A percentile compares a stretch with the other conserved stretches of the same genome.
Evolutionary conservation across 2,888 invertebrate genomes (phyloP).

Genomic region (Rhagophthalmus giganteus): DNA sequence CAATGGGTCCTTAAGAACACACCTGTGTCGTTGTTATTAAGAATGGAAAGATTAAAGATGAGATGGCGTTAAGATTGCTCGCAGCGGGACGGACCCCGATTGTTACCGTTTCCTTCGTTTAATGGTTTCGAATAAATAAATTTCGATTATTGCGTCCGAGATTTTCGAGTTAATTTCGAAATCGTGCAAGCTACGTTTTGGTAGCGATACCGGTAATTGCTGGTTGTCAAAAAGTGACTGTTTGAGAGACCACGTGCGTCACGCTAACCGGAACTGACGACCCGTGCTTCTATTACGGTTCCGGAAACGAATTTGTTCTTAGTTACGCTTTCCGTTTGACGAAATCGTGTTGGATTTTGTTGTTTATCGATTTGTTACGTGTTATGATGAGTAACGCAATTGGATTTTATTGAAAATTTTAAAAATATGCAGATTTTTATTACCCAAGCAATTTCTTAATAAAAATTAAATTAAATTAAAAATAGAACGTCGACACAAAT

Average conservation of each 20-base stretch:
- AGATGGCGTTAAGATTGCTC: conserved; percentile 25
- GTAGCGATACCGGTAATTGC: conserved; percentile 8
- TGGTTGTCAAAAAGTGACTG: conserved; percentile 11
- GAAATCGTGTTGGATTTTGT: background rate
- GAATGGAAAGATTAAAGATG: conserved; percentile 9
- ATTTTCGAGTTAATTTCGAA: background rate
- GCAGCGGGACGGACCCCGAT: conserved; percentile 12
- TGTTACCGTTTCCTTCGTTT: conserved; percentile 15
- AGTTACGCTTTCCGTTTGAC: conserved; percentile 2
- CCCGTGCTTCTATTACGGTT: conserved; percentile 19
- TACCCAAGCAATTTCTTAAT: no score
- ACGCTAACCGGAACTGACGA: conserved; percentile 28
- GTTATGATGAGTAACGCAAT: background rate
- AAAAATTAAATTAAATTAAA: no score
- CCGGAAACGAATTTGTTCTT: conserved; percentile 65
- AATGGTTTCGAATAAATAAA: conserved; percentile 16
- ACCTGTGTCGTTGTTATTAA: conserved; percentile 19
- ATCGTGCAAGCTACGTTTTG: background rate
- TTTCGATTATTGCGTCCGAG: background rate
- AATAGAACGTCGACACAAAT: no score
- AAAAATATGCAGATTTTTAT: no score
- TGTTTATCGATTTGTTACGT: background rate
- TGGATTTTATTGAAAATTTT: no score
- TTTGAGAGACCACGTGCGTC: conserved; percentile 24
- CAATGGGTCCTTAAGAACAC: conserved; percentile 29